These are phyloP conservation scores for Chiropotes sagulatus DNA, from an alignment of 2,797 vertebrate species.

Conservation along the genomic window DNA sequence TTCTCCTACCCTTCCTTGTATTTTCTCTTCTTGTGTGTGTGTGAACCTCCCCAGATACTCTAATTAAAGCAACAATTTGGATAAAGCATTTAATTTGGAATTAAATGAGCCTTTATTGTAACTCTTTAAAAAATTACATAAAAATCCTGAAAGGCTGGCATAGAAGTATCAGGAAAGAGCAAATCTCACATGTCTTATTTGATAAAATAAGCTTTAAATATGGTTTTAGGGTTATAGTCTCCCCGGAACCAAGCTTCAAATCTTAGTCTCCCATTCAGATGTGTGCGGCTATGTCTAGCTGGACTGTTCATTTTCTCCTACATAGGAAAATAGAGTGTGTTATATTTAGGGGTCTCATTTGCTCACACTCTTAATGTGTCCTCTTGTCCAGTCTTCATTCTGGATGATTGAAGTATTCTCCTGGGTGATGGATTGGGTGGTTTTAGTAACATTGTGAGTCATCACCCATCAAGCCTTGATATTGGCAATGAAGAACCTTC, in stretches of 20 bases:
- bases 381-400: neutral
- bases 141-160: conserved; percentile 37
- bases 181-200: neutral
- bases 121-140: conserved; percentile 21
- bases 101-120: neutral
- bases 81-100: neutral
- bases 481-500: neutral
- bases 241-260: neutral
- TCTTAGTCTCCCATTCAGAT: neutral
- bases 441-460: neutral
- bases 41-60: neutral
- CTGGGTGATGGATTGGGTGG: neutral
- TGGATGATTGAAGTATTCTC: neutral
- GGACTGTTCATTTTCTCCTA: neutral
- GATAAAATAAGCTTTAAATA: neutral
- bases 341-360: neutral
- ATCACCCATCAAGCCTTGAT: neutral
- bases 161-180: neutral
- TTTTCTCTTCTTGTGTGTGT: neutral
- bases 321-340: neutral
- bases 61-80: neutral
- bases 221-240: neutral
- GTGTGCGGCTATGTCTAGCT: neutral
- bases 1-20: neutral
- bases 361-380: neutral